phyloP scores from a whole-genome alignment of 2,888 invertebrate species.

The Carpatolechia fugitivella region DNA sequence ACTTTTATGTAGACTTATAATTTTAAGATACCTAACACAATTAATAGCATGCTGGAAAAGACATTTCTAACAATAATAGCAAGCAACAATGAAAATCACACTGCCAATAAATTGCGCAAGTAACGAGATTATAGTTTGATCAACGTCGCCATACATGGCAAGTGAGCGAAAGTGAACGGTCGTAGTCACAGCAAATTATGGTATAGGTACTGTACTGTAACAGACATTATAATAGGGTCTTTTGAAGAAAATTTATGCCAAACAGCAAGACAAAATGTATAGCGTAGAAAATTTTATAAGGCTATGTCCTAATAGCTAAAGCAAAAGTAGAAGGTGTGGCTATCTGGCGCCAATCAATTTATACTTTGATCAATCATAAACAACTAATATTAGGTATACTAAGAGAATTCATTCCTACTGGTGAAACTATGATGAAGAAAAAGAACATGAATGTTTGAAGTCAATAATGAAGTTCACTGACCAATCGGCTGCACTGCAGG shows the following conservation, averaged over 20 bases:
- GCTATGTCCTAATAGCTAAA: not conserved
- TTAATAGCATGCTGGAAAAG: too few species aligned
- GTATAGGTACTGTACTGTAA: slow-evolving; percentile 1
- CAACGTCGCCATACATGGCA: slow-evolving; percentile 3
- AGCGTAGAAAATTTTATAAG: not conserved
- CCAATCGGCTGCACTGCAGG: slow-evolving; percentile 5
- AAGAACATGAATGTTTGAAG: not conserved
- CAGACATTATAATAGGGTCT: not conserved
- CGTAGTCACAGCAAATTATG: slow-evolving; percentile 2
- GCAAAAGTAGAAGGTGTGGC: not conserved
- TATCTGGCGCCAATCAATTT: not conserved
- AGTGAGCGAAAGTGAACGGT: slow-evolving; percentile 7
- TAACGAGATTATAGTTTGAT: slow-evolving; percentile 6
- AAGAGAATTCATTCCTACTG: not conserved
- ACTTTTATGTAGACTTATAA: too few species aligned
- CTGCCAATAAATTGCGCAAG: slow-evolving; percentile 6
- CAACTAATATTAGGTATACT: not conserved
- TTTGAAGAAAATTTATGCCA: not conserved
- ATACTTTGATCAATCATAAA: not conserved
- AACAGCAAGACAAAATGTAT: not conserved
- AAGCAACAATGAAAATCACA: not conserved
- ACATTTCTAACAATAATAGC: not conserved
- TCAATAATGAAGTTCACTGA: slow-evolving; percentile 10
- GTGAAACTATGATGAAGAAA: not conserved
- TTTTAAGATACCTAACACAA: too few species aligned